Evolutionary conservation across 2,888 invertebrate species (phyloP).

Genomic region (Geophilus truncorum): DNA sequence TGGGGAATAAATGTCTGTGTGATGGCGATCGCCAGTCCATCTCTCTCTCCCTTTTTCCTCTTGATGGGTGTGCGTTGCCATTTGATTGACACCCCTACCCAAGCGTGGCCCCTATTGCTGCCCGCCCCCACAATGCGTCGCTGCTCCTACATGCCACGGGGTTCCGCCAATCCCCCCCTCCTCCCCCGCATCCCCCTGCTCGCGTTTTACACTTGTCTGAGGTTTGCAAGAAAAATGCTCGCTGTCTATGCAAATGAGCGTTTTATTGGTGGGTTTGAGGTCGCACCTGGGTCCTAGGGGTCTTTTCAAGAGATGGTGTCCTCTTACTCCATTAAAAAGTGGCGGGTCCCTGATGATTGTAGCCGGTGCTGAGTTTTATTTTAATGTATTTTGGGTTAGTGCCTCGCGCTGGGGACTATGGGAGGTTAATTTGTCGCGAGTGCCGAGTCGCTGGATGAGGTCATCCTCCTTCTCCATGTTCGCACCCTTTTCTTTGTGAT

Average conservation of each 20-base stretch:
- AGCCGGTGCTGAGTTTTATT: not conserved
- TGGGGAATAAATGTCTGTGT: not conserved
- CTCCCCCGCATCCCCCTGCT: not conserved
- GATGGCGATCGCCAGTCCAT: not conserved
- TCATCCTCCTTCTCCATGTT: constrained; percentile 20
- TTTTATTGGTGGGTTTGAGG: not conserved
- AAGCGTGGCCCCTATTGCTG: not conserved
- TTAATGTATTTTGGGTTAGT: constrained; percentile 1
- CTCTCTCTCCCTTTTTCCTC: not conserved
- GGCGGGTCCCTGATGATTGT: not conserved
- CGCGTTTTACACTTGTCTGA: constrained; percentile 7
- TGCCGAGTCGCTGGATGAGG: not conserved
- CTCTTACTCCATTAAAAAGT: not conserved
- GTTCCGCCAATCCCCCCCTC: not conserved
- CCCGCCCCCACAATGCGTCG: constrained; percentile 14
- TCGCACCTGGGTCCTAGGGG: not conserved
- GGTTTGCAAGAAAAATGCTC: not conserved
- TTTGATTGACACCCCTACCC: constrained; percentile 20
- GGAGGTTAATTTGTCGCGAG: constrained; percentile 9
- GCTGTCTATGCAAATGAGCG: not conserved
- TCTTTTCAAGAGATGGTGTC: not conserved
- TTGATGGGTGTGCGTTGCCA: constrained; percentile 20
- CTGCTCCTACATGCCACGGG: not conserved
- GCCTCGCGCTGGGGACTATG: not conserved
- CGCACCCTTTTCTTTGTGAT: constrained; percentile 20